phyloP scores from a whole-genome alignment of 1,140 invertebrate genomes.

The Leucophenga varia region DNA sequence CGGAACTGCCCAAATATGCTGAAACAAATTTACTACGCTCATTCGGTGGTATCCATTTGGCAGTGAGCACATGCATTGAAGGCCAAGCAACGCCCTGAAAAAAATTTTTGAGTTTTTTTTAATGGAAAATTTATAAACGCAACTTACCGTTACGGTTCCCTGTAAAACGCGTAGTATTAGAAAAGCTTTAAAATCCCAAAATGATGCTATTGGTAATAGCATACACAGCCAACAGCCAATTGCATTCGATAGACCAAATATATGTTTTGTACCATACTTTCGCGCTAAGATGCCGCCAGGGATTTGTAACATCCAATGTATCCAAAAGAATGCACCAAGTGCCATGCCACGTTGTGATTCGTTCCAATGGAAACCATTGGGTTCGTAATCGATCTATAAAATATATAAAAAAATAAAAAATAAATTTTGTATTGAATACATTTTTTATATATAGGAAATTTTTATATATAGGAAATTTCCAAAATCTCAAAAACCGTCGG shows the following conservation, averaged over 20 bases:
- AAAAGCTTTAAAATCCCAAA: slow-evolving; percentile 61
- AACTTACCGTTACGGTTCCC: slow-evolving; percentile 70
- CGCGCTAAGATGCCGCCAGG: slow-evolving; percentile 73
- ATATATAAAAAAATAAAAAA: slow-evolving; percentile 12
- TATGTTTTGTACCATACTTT: slow-evolving; percentile 69
- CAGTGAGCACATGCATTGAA: slow-evolving; percentile 74
- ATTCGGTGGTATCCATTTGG: slow-evolving; percentile 79
- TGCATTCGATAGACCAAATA: slow-evolving; percentile 72
- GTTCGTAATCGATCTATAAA: slow-evolving; percentile 43
- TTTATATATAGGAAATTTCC: too few relatives aligned
- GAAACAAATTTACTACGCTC: slow-evolving; percentile 76
- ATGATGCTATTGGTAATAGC: slow-evolving; percentile 67
- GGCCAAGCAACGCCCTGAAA: slow-evolving; percentile 68
- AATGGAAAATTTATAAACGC: not conserved
- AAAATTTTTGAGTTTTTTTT: not conserved
- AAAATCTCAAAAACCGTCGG: too few relatives aligned
- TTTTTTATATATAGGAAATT: too few relatives aligned
- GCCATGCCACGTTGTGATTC: slow-evolving; percentile 68
- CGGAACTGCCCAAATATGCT: slow-evolving; percentile 67
- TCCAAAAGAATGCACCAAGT: slow-evolving; percentile 74
- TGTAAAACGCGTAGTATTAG: slow-evolving; percentile 72
- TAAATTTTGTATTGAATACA: too few relatives aligned
- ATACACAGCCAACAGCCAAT: slow-evolving; percentile 70
- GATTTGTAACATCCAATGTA: slow-evolving; percentile 72
- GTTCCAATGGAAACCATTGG: slow-evolving; percentile 65